Evolutionary conservation across 2,797 vertebrate genomes (phyloP), one percentile per base, ranked within the genome.

Genomic region (Zalophus californianus): DNA sequence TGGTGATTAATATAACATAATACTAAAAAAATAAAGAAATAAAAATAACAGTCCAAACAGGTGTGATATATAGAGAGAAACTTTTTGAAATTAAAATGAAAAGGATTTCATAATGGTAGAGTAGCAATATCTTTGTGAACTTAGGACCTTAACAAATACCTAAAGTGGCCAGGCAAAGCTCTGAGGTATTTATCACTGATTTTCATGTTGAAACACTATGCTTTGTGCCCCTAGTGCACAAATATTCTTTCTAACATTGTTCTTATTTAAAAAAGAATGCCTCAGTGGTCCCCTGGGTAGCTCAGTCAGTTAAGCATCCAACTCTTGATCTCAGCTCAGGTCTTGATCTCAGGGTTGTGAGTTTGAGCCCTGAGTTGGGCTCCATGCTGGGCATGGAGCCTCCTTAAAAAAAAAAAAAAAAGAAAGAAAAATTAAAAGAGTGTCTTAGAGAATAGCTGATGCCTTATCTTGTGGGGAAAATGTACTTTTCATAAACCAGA

Each of bases 31-130:
- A 44, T 44, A 44, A 44, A 44, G 7, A 44, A 44, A 44, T 44
- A 9, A 44, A 44, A 44, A 44, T 44, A 44, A 44, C 82, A 68
- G 64, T 89, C 35, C 35, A 38, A 62, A 84, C 23, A 94, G 38
- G 5, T 60, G 41, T 72, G n/a, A 32, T 66, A 85, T 27, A 25
- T 9, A 58, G 5, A 70, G 15, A 94, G 44, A 83, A 44, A 48
- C 29, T 38, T 79, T 83, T 35, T 79, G 10, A 88, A 85, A 58
- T 94, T 90, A 80, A 93, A 87, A 60, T 70, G n/a, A 38, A 80
- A 73, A 48, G 14, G 44, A 56, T 93, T 90, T 86, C 9, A 14
- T 92, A 58, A 72, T 89, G 32, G 29, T 84, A 66, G 21, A 89
- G 32, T 78, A 79, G 54, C 84, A 70, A 27, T 70, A 64, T 85